A percentile compares a stretch with the other conserved stretches of the same genome.
phyloP scores from a whole-genome alignment of 2,888 invertebrate species.

The Antitype chi region DNA sequence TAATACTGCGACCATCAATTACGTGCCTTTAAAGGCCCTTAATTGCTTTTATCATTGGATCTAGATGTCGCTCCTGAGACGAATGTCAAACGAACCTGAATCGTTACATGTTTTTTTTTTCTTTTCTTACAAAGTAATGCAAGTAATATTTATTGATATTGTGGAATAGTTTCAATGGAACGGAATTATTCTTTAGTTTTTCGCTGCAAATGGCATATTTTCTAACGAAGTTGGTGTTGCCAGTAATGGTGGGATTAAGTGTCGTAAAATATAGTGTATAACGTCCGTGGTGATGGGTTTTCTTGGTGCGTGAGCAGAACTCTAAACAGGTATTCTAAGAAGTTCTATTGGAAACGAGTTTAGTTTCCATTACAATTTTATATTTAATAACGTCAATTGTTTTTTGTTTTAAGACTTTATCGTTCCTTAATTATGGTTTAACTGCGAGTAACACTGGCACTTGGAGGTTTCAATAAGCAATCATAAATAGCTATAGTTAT shows the following conservation, averaged over 20 bases:
- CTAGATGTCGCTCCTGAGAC: conserved; percentile 71
- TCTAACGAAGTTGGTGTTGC: conserved; percentile 41
- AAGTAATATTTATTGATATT: conserved; percentile 51
- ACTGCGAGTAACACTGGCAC: neutral
- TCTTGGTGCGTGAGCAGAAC: conserved; percentile 28
- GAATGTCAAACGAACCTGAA: conserved; percentile 73
- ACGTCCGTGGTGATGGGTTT: conserved; percentile 31
- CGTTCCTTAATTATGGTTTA: neutral
- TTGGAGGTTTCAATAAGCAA: neutral
- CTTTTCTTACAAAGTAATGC: conserved; percentile 43
- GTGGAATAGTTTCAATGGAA: conserved; percentile 44
- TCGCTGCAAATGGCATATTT: conserved; percentile 28
- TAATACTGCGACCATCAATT: conserved; percentile 77
- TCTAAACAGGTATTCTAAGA: conserved; percentile 30
- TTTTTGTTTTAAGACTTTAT: conserved; percentile 18
- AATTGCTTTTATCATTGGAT: conserved; percentile 83
- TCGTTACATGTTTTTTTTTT: conserved; percentile 44
- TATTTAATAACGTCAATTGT: conserved; percentile 50
- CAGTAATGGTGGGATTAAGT: conserved; percentile 37
- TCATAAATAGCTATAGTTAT: neutral
- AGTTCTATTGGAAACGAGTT: conserved; percentile 36
- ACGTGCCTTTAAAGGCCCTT: conserved; percentile 76
- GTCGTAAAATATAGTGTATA: conserved; percentile 49
- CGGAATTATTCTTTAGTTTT: conserved; percentile 45
- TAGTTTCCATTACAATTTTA: conserved; percentile 43